phyloP scores from a whole-genome alignment of 2,797 vertebrate genomes.

The Tragelaphus oryx region DNA sequence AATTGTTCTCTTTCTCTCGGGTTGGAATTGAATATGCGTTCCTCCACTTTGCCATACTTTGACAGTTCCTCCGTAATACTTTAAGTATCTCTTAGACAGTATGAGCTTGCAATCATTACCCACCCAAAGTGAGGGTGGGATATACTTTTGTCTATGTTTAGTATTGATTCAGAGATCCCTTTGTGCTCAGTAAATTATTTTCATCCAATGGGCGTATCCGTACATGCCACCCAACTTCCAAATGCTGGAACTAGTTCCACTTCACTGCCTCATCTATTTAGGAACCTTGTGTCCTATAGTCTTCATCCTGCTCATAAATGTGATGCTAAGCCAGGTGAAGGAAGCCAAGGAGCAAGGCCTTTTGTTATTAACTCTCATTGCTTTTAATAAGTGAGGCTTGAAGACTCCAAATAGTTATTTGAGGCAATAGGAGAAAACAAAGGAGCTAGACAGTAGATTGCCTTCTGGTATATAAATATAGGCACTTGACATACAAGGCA shows the following conservation, averaged over 20 bases:
- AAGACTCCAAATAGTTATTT: neutral
- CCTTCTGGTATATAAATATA: neutral
- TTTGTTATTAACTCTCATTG: neutral
- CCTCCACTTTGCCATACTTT: neutral
- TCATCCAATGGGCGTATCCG: neutral
- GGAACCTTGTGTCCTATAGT: neutral
- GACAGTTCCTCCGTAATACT: neutral
- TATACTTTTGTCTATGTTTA: neutral
- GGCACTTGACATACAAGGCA: neutral
- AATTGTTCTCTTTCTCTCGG: neutral
- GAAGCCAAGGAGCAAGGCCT: neutral
- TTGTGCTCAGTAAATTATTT: neutral
- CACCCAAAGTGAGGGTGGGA: neutral
- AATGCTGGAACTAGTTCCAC: neutral
- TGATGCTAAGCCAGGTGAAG: neutral
- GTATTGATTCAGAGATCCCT: neutral
- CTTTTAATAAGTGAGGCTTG: neutral
- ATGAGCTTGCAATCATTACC: neutral
- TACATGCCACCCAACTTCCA: neutral
- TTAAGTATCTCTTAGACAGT: neutral
- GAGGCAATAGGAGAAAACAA: slow-evolving; percentile 30
- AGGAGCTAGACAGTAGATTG: neutral
- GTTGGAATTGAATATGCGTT: neutral
- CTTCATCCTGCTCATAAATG: neutral
- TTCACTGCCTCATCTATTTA: neutral